Base-by-base conservation (phyloP, 2,888 invertebrate genomes). In the Agrotis segetum region DNA sequence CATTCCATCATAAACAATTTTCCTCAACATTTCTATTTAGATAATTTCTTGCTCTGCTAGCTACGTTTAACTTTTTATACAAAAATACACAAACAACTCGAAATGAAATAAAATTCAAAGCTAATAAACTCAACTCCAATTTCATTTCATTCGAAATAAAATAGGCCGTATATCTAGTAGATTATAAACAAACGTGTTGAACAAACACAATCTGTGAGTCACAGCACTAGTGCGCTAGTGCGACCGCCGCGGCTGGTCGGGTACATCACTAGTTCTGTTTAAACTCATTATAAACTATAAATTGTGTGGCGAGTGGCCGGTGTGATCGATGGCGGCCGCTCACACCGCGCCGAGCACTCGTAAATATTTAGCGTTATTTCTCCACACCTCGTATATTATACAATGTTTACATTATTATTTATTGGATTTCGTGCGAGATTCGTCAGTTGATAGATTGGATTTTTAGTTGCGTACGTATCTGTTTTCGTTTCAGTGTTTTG, bases 281-380 rank as follows among this genome's bases (percentile, higher is more conserved):
- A 77, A 86, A 83, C 83, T 88, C 86, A 87, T 86, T 82, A 79
- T 69, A 81, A 85, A 83, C 84, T 85, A 85, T 83, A 86, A 87
- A 86, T 87, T 83, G 68, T 73, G 71, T 76, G 74, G 81, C 79
- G 72, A 79, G 76, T 75, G 74, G 86, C 81, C 83, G 74, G 70
- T 85, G 68, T 85, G 88, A 89, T 86, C 77, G 86, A 89, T 86
- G 60, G 74, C 44, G 67, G 67, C 47, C 60, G 65, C 77, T 85
- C 74, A 77, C 81, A 85, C 84, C 74, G 73, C 72, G 17, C 29
- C 65, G 67, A 71, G 44, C 71, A 52, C 69, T 61, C 70, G 67
- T 76, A 70, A 80, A 80, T 74, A 80, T 82, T 79, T 79, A 83
- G 55, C 67, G 56, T 63, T 68, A 74, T 58, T 69, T 67, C 73